Percentiles rank a stretch among this genome's conserved stretches.
phyloP scores from a whole-genome alignment of 2,113 vertebrate genomes.

The Nerophis ophidion region DNA sequence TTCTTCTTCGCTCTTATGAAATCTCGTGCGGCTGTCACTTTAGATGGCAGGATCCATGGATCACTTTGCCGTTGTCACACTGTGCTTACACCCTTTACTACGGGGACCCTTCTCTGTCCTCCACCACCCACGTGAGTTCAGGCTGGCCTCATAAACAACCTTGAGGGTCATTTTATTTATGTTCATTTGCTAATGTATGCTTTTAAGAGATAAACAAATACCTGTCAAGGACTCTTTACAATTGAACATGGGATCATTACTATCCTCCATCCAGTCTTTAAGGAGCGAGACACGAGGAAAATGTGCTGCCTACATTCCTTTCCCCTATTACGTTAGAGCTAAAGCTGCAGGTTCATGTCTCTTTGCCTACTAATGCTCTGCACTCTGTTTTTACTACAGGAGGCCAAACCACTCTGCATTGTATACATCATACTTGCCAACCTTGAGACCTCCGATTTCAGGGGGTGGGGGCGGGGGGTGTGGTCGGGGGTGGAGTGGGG shows the following conservation, averaged over 20 bases:
- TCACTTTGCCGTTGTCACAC: slow-evolving; percentile 49
- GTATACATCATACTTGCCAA: too few relatives aligned
- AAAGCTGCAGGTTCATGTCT: slow-evolving; percentile 63
- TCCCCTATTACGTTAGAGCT: slow-evolving; percentile 55
- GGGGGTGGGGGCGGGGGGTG: too few relatives aligned
- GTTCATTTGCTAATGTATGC: slow-evolving; percentile 2
- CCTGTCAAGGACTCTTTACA: neutral
- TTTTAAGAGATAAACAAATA: slow-evolving; percentile 2
- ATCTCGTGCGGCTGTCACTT: slow-evolving; percentile 44
- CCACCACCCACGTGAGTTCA: slow-evolving; percentile 5
- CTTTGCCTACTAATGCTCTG: slow-evolving; percentile 58
- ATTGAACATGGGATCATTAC: neutral
- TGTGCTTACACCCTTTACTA: slow-evolving; percentile 24
- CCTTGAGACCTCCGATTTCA: too few relatives aligned
- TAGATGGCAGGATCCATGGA: slow-evolving; percentile 48
- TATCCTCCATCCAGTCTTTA: slow-evolving; percentile 21
- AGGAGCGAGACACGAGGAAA: slow-evolving; percentile 48
- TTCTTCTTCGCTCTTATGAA: slow-evolving; percentile 41
- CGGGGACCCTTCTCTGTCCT: slow-evolving; percentile 14
- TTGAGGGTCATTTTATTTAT: slow-evolving; percentile 13
- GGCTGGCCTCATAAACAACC: slow-evolving; percentile 7
- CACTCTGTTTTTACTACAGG: slow-evolving; percentile 65
- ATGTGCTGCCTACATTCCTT: slow-evolving; percentile 40
- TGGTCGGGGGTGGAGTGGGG: too few relatives aligned
- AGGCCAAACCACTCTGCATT: slow-evolving; percentile 40